Base-by-base conservation (phyloP, 2,797 vertebrate species). In the Coccyzus lansbergi region DNA sequence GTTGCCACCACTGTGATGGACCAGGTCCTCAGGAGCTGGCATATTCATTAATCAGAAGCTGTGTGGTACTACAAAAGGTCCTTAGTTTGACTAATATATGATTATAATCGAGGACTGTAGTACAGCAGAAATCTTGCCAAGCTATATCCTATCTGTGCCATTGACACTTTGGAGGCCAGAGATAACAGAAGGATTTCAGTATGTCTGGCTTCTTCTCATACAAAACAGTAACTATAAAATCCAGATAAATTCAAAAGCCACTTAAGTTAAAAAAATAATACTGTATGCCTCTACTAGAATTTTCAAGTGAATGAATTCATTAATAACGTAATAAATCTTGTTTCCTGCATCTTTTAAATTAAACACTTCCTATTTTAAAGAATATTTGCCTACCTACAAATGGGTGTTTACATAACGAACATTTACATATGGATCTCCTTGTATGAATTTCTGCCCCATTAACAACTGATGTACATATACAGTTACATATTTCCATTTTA, bases 31-130 rank as follows among this genome's bases (percentile, higher is more conserved):
- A 79, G 67, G 93, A 93, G 86, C 94, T 98, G 98, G 98, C 98
- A 98, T 97, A 97, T 98, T 98, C 98, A 98, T 99, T 98, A 98
- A 98, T 98, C 98, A 98, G 97, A 87, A 97, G 85, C 84, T 91
- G 94, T 94, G 75, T 95, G 94, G 88, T 83, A 90, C 83, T 74
- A 75, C 58, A 88, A 76, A 36, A 81, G 62, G 56, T 88, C 62
- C 62, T 87, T 75, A 28, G 53, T 93, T 95, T 92, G 78, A 79
- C 59, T 94, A 85, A 94, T 71, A 53, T 15, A 60, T 69, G 53
- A 85, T 75, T 94, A 74, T 20, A 77, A 12, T 3, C 60, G 64
- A 90, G 46, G 76, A 80, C 29, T 40, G 86, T 21, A 83, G 90
- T 75, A 79, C 65, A 78, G 65, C 36, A 90, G 80, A 63, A 81